Conservation (phyloP, 2,888 invertebrate species). For the Stegana nigrithorax region DNA sequence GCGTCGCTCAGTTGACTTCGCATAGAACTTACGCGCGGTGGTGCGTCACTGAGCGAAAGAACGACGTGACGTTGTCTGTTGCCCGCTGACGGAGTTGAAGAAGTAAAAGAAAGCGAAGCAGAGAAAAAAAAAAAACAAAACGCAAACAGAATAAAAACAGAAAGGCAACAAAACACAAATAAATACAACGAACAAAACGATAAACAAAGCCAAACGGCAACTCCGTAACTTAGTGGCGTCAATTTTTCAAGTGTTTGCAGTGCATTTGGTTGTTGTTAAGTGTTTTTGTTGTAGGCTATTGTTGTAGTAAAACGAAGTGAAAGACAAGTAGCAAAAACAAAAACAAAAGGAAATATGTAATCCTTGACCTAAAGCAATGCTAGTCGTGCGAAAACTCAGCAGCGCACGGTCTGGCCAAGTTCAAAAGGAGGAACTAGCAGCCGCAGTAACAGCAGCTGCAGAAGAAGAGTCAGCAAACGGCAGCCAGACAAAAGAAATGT, state of each 20-base stretch:
- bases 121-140: too few species aligned
- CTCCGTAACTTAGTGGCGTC: too few species aligned
- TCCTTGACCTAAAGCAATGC: conserved; percentile 52
- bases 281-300: not conserved
- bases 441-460: not conserved
- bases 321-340: conserved; percentile 1
- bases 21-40: too few species aligned
- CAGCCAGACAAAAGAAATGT: conserved; percentile 15
- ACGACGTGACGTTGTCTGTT: too few species aligned
- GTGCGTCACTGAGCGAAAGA: too few species aligned
- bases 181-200: not conserved
- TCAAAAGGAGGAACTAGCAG: conserved; percentile 16
- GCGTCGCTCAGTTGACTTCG: too few species aligned
- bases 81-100: too few species aligned
- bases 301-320: conserved; percentile 16
- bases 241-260: too few species aligned
- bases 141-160: conserved; percentile 18
- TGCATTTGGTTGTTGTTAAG: too few species aligned
- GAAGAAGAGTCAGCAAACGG: conserved; percentile 11
- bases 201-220: too few species aligned
- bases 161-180: not conserved
- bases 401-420: conserved; percentile 15
- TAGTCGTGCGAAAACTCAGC: conserved; percentile 24
- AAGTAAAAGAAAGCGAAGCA: too few species aligned
- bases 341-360: conserved; percentile 16